Percentiles rank a stretch among this genome's conserved stretches.
phyloP scores from a whole-genome alignment of 2,797 vertebrate species.

The Mionectes olivaceus region DNA sequence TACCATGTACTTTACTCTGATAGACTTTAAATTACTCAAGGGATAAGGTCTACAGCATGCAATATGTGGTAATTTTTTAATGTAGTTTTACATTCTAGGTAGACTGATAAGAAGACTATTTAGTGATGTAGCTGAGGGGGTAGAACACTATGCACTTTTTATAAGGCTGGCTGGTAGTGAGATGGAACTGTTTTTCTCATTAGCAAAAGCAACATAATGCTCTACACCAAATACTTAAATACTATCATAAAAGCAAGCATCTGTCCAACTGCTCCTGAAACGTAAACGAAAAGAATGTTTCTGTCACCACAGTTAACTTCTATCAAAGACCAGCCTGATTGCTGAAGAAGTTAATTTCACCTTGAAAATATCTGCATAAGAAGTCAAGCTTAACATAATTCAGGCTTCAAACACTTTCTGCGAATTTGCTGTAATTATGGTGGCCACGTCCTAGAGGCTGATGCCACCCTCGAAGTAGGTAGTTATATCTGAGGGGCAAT shows the following conservation, averaged over 20 bases:
- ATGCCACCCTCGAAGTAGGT: not conserved
- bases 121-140: not conserved
- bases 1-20: slow-evolving; percentile 3
- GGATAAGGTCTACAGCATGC: not conserved
- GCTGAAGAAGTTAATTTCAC: not conserved
- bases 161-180: slow-evolving; percentile 1
- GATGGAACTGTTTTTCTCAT: not conserved
- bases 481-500: not conserved
- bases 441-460: not conserved
- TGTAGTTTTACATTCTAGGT: slow-evolving; percentile 22
- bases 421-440: not conserved
- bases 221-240: not conserved
- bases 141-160: not conserved
- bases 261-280: not conserved
- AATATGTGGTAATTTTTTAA: slow-evolving; percentile 3
- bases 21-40: slow-evolving; percentile 20
- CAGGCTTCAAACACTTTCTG: not conserved
- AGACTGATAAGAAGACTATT: slow-evolving; percentile 32
- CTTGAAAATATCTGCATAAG: not conserved
- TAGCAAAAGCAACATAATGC: not conserved
- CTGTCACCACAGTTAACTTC: not conserved
- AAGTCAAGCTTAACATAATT: not conserved
- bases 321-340: not conserved
- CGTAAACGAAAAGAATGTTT: not conserved
- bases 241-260: not conserved